Evolutionary conservation across 30 jellyfish, hydroid and myxozoan genomes (phyloP).

Genomic region (Sanderia malayensis): DNA sequence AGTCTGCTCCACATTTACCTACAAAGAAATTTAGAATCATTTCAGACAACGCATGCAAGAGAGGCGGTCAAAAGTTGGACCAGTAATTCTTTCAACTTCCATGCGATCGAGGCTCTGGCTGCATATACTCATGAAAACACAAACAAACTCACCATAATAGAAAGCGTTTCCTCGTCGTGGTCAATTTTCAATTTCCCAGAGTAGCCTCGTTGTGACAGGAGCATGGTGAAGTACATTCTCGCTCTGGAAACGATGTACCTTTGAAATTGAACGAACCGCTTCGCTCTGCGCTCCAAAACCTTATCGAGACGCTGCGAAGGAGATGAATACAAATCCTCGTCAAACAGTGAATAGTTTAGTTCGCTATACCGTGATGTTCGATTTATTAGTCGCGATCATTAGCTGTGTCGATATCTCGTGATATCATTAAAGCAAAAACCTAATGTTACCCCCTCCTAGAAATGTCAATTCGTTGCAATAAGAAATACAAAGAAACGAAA

Average conservation of each 20-base stretch:
- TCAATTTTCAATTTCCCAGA: conserved; percentile 77
- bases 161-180: conserved; percentile 74
- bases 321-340: background rate
- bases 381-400: too few species aligned
- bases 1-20: conserved; percentile 96
- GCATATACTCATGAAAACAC: background rate
- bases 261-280: conserved; percentile 67
- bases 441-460: too few species aligned
- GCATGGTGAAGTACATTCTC: conserved; percentile 70
- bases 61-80: too few species aligned
- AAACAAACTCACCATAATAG: conserved; percentile 62
- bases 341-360: too few species aligned
- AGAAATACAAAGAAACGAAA: too few species aligned
- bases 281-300: conserved; percentile 72
- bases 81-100: too few species aligned
- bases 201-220: conserved; percentile 95
- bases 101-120: too few species aligned
- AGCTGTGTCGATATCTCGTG: too few species aligned
- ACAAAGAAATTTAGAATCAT: background rate
- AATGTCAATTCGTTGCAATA: too few species aligned
- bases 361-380: too few species aligned
- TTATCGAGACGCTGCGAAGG: conserved; percentile 55
- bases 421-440: too few species aligned
- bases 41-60: too few species aligned
- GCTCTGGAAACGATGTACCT: conserved; percentile 78